Evolutionary conservation across 53 echinoderm and acorn worm species (phyloP).

Genomic region (Holothuria scabra): DNA sequence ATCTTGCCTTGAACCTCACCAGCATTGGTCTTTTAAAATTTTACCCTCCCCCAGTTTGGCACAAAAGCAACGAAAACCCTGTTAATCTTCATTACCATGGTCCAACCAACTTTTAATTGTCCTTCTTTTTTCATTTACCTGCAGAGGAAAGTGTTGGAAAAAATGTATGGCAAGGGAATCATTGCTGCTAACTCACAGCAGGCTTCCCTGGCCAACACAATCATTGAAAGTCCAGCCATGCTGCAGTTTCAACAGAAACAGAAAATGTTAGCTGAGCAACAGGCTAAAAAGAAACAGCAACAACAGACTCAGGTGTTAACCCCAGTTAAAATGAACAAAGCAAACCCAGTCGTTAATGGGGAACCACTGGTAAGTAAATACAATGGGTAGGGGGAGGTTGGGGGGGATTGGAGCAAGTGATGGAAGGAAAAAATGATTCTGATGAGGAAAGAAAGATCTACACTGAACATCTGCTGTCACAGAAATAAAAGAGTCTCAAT

Average conservation of each 20-base stretch:
- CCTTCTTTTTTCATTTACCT: neutral
- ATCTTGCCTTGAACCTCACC: too few relatives aligned
- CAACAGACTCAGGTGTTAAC: slow-evolving; percentile 51
- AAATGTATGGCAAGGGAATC: slow-evolving; percentile 86
- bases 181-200: slow-evolving; percentile 61
- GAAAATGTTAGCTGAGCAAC: slow-evolving; percentile 64
- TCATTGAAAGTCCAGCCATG: slow-evolving; percentile 96
- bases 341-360: slow-evolving; percentile 68
- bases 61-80: too few relatives aligned
- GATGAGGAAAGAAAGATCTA: too few relatives aligned
- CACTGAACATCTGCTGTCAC: too few relatives aligned
- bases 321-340: slow-evolving; percentile 71
- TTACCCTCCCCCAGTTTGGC: too few relatives aligned
- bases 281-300: slow-evolving; percentile 59
- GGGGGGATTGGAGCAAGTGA: too few relatives aligned
- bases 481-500: too few relatives aligned
- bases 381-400: too few relatives aligned
- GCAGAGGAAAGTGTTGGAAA: slow-evolving; percentile 74
- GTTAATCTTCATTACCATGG: neutral
- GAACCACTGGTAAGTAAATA: slow-evolving; percentile 70
- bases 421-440: too few relatives aligned
- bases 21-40: too few relatives aligned
- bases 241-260: slow-evolving; percentile 78
- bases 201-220: slow-evolving; percentile 68
- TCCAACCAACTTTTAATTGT: neutral